Evolutionary conservation across 2,888 invertebrate species (phyloP).

Genomic region (Pollenia angustigena): DNA sequence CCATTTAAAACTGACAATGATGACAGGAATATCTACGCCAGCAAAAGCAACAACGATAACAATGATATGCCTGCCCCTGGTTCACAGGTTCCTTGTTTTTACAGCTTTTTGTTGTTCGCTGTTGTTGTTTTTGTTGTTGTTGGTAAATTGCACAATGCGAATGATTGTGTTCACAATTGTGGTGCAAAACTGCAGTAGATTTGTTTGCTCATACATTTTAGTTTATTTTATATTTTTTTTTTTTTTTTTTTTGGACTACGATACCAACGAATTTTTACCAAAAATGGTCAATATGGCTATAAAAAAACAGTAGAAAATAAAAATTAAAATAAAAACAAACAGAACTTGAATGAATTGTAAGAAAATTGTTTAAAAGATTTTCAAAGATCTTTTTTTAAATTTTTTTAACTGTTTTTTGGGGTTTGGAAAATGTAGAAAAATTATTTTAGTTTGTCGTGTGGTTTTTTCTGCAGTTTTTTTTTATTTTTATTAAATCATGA

Average conservation of each 20-base stretch:
- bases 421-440: constrained; percentile 18
- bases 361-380: constrained; percentile 66
- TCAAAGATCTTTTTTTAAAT: constrained; percentile 20
- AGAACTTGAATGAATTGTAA: constrained; percentile 71
- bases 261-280: constrained; percentile 75
- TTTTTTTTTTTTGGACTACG: constrained; percentile 46
- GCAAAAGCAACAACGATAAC: constrained; percentile 59
- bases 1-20: constrained; percentile 68
- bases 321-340: constrained; percentile 45
- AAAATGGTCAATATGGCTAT: constrained; percentile 79
- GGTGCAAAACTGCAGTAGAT: constrained; percentile 54
- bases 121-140: not conserved
- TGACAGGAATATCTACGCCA: constrained; percentile 71
- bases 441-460: constrained; percentile 44
- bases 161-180: constrained; percentile 54
- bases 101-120: constrained; percentile 44
- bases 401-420: constrained; percentile 57
- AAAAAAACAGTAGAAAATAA: constrained; percentile 31
- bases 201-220: constrained; percentile 36
- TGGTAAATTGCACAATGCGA: constrained; percentile 50
- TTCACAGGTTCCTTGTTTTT: constrained; percentile 62
- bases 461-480: not conserved
- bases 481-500: constrained; percentile 63
- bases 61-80: constrained; percentile 62
- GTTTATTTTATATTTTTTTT: constrained; percentile 20